phyloP scores from a whole-genome alignment of 2,888 invertebrate genomes.

The Heliconius charithonia region DNA sequence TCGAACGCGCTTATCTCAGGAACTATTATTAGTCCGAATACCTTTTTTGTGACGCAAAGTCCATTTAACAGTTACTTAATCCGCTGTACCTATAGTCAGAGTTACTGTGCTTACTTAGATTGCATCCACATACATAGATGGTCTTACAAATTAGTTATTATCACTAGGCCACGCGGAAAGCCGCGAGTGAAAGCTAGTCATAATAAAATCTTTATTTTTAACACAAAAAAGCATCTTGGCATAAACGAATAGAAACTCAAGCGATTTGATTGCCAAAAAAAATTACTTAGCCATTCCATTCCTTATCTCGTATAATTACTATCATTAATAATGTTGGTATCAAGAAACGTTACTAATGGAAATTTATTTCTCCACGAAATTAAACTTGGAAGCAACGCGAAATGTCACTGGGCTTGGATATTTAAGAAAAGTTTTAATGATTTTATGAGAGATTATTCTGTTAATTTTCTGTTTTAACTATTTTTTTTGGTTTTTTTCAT shows the following conservation, averaged over 20 bases:
- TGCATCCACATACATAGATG: no score
- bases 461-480: neutral
- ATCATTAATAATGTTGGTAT: constrained; percentile 73
- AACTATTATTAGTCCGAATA: no score
- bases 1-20: no score
- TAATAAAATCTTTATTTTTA: no score
- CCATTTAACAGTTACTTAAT: no score
- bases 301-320: constrained; percentile 61
- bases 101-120: no score
- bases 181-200: no score
- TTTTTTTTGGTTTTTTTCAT: neutral
- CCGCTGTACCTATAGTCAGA: no score
- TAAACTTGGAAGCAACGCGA: constrained; percentile 58
- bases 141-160: no score
- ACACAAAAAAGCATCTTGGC: neutral
- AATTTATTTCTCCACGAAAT: constrained; percentile 74
- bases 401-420: constrained; percentile 36
- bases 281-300: constrained; percentile 36
- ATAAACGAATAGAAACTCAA: constrained; percentile 9
- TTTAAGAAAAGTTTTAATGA: constrained; percentile 16
- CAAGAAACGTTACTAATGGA: constrained; percentile 69
- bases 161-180: no score
- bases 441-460: neutral
- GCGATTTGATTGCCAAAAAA: constrained; percentile 32
- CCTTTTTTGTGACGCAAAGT: no score